These are phyloP conservation scores for Anser cygnoides DNA, from an alignment of 2,113 vertebrate genomes.

Conservation along the genomic window DNA sequence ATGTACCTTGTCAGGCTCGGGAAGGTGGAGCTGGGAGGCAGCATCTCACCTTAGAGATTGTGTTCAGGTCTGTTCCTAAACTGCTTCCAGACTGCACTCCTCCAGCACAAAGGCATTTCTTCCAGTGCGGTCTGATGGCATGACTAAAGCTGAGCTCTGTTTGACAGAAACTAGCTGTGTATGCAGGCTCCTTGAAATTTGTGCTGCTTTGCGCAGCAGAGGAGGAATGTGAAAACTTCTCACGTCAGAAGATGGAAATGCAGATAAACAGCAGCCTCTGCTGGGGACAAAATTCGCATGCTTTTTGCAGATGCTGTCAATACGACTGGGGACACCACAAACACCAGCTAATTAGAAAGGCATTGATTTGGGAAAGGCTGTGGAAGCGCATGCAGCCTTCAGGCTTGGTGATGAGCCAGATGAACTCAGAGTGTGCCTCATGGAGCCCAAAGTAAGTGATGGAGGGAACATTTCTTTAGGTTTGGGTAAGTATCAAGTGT, in stretches of 20 bases:
- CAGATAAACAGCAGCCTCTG: constrained; percentile 53
- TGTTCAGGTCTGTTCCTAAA: neutral
- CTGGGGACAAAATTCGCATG: neutral
- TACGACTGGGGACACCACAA: neutral
- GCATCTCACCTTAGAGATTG: no score
- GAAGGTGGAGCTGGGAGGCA: neutral
- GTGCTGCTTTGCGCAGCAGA: neutral
- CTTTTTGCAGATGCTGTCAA: neutral
- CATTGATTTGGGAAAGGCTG: neutral
- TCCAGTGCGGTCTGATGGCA: accelerated
- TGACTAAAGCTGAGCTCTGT: neutral
- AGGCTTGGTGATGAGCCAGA: neutral
- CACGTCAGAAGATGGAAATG: neutral
- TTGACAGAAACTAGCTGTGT: accelerated
- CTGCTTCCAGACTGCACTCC: neutral
- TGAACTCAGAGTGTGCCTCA: neutral
- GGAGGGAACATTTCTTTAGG: neutral
- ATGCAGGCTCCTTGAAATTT: neutral
- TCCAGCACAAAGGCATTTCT: neutral
- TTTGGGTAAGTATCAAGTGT: neutral
- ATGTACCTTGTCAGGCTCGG: neutral
- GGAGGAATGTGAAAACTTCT: neutral
- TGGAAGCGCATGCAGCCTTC: neutral
- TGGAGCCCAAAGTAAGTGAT: neutral
- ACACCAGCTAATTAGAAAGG: neutral